Percentiles rank a stretch among this genome's conserved stretches.
These are phyloP conservation scores for Delphinus delphis DNA, from an alignment of 2,113 vertebrate genomes.

Conservation along the genomic window DNA sequence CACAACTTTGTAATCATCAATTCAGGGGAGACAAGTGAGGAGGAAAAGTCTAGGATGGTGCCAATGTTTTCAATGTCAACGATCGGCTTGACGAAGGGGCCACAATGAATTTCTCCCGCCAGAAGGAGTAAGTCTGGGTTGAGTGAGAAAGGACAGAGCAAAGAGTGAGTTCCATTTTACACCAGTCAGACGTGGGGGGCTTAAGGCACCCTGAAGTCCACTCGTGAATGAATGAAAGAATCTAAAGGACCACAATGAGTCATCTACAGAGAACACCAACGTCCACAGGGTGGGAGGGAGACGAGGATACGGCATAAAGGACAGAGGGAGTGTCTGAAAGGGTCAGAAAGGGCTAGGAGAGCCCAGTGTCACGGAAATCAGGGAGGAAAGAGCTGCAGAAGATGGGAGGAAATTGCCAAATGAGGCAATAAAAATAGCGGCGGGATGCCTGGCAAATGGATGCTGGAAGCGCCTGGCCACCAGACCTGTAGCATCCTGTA, in stretches of 20 bases:
- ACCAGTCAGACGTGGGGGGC: not conserved
- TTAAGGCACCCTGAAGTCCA: too few species aligned
- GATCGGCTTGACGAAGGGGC: not conserved
- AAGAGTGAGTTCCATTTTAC: too few species aligned
- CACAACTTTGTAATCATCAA: not conserved
- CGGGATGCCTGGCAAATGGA: not conserved
- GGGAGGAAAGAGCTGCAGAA: not conserved
- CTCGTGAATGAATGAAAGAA: not conserved
- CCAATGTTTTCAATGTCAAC: not conserved
- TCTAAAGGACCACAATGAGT: accelerated
- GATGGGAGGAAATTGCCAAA: not conserved
- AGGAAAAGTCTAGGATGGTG: accelerated
- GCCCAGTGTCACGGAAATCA: not conserved
- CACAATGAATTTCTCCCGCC: too few species aligned
- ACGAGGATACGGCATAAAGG: not conserved
- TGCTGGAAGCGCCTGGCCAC: not conserved
- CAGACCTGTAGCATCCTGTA: not conserved
- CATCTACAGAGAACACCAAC: accelerated
- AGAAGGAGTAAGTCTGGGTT: accelerated
- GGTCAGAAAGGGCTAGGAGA: not conserved
- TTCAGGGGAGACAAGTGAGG: not conserved
- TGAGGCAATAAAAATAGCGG: not conserved
- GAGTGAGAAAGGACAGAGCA: not conserved
- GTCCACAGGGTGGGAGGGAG: not conserved
- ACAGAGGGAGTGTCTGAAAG: not conserved